Conservation (phyloP, 2,888 invertebrate species). For the Automeris io region DNA sequence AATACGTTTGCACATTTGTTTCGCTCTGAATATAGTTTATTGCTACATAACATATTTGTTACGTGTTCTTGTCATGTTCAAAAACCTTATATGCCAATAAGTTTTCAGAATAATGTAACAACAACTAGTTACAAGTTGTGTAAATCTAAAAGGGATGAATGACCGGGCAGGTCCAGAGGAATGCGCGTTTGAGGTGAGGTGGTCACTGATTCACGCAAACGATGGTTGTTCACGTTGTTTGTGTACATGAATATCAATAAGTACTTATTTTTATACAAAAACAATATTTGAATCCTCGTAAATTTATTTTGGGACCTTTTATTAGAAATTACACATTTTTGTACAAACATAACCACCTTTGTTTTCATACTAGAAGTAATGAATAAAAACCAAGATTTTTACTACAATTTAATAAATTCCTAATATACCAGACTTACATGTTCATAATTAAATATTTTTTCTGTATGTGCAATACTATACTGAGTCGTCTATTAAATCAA, state of each 20-base stretch:
- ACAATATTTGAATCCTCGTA: no score
- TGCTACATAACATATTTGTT: not conserved
- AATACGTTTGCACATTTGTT: not conserved
- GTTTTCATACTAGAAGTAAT: no score
- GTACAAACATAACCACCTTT: no score
- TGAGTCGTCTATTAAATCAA: no score
- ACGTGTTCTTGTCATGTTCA: not conserved
- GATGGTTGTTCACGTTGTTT: conserved; percentile 13
- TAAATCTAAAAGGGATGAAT: conserved; percentile 49
- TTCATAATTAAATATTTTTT: no score
- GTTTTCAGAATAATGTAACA: not conserved
- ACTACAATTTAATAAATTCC: no score
- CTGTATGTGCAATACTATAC: no score
- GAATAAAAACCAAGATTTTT: no score
- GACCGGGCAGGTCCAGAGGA: conserved; percentile 64
- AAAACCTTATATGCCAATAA: not conserved
- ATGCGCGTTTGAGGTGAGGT: conserved; percentile 39
- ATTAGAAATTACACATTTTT: no score
- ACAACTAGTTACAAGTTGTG: conserved; percentile 5
- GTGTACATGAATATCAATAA: conserved; percentile 8
- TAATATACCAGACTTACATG: no score
- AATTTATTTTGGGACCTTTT: no score
- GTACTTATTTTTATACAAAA: not conserved
- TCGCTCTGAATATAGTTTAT: not conserved
- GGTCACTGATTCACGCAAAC: conserved; percentile 44